Evolutionary conservation across 2,888 invertebrate genomes (phyloP).

Genomic region (Drosophila ustulata): DNA sequence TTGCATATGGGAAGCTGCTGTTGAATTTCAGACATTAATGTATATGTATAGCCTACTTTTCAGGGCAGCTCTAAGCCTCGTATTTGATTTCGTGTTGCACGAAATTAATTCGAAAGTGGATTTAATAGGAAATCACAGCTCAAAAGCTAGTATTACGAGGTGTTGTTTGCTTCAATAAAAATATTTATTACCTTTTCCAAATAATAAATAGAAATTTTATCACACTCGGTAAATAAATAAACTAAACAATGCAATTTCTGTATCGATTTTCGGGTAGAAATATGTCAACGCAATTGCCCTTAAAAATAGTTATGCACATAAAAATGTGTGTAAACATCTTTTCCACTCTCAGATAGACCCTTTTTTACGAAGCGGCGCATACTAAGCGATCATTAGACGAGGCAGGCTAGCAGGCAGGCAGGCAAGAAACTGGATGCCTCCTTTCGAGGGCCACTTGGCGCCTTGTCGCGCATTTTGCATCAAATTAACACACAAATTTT

Average conservation of each 20-base stretch:
- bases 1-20: slow-evolving; percentile 3
- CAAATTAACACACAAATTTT: slow-evolving; percentile 76
- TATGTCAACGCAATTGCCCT: not conserved
- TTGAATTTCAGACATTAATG: not conserved
- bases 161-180: not conserved
- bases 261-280: not conserved
- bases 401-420: not conserved
- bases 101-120: not conserved
- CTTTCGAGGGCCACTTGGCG: slow-evolving; percentile 44
- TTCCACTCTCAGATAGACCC: slow-evolving; percentile 3
- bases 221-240: not conserved
- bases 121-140: not conserved
- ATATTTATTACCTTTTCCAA: not conserved
- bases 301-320: not conserved
- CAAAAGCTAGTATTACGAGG: not conserved
- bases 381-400: slow-evolving; percentile 50
- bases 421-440: slow-evolving; percentile 20
- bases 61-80: not conserved
- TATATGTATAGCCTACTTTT: slow-evolving; percentile 10
- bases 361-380: not conserved
- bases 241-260: slow-evolving; percentile 1
- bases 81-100: not conserved
- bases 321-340: not conserved
- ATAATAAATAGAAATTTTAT: not conserved
- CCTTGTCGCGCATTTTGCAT: slow-evolving; percentile 70